phyloP scores from a whole-genome alignment of 1,140 invertebrate genomes.

The Laodelphax striatellus region DNA sequence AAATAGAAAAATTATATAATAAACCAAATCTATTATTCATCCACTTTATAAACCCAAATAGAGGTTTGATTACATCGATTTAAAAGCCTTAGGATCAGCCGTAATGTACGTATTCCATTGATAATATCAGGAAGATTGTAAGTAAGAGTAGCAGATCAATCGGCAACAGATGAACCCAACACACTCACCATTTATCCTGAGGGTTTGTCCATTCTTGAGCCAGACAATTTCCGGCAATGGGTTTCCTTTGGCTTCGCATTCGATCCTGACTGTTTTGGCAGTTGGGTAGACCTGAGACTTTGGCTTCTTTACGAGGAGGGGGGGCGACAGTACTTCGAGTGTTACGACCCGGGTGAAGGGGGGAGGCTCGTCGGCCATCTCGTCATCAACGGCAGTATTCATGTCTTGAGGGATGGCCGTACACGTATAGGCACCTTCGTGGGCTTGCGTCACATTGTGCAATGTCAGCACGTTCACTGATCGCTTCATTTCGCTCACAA shows the following conservation, averaged over 20 bases:
- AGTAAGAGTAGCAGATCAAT: too few species aligned
- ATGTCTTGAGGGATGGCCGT: constrained; percentile 3
- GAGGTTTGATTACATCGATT: too few species aligned
- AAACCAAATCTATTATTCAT: too few species aligned
- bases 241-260: constrained; percentile 51
- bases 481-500: constrained; percentile 6
- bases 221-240: constrained; percentile 51
- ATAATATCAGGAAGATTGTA: too few species aligned
- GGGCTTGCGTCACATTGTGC: constrained; percentile 3
- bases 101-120: too few species aligned
- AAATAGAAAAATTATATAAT: too few species aligned
- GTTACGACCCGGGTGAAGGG: constrained; percentile 13
- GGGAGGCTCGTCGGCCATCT: not conserved
- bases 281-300: constrained; percentile 43
- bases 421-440: constrained; percentile 19
- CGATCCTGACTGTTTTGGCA: constrained; percentile 53
- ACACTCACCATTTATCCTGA: constrained; percentile 42
- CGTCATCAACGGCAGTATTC: not conserved
- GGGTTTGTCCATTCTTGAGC: constrained; percentile 52
- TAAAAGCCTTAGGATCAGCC: too few species aligned
- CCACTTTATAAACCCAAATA: too few species aligned
- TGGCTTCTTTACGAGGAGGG: constrained; percentile 43
- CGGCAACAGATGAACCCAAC: too few species aligned
- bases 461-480: constrained; percentile 15
- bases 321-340: constrained; percentile 43